Base-by-base conservation (phyloP, 1,140 invertebrate species). In the Aphelinus certus region DNA sequence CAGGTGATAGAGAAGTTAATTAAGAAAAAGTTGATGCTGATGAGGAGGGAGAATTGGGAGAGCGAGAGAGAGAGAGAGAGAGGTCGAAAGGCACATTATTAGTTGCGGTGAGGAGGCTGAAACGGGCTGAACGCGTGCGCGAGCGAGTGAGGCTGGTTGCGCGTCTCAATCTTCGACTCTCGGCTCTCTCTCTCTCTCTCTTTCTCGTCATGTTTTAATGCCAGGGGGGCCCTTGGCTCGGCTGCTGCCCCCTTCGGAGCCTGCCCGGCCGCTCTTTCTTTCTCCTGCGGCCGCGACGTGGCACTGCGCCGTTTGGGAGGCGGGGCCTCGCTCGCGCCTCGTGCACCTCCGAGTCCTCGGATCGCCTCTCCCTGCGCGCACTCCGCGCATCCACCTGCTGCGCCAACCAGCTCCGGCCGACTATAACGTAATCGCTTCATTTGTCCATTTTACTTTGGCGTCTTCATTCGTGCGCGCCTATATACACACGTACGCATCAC, bases 131-230 rank as follows among this genome's bases (percentile, higher is more conserved):
- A 26, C 26, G 26, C 56, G 56, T 3, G 56, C 4, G 10, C 4
- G 56, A 7, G 4, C 56, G 9, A 10, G 61, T 62, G 43, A 3
- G 58, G 26, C 42, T 60, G 26, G n/a, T 26, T 43, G 58, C 6
- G 58, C 57, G 57, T 6, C 45, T 60, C 42, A 60, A 43, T 60
- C 45, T 43, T 60, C 7, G 26, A 43, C 45, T 60, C 58, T 43
- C 45, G n/a, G 26, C 42, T 60, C 58, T 60, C 58, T 42, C 42
- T 60, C 58, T 77, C 71, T 77, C 76, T 71, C 70, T 63, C 80
- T 80, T 80, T 80, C 81, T 84, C 83, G 83, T 85, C 85, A 84
- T 85, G 83, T 85, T 86, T 86, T 85, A 85, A 86, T 86, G 85
- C 85, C 85, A 86, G 83, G 85, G 75, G 73, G 73, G 77, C 76